phyloP scores from a whole-genome alignment of 2,797 vertebrate genomes.

The Fringilla coelebs region DNA sequence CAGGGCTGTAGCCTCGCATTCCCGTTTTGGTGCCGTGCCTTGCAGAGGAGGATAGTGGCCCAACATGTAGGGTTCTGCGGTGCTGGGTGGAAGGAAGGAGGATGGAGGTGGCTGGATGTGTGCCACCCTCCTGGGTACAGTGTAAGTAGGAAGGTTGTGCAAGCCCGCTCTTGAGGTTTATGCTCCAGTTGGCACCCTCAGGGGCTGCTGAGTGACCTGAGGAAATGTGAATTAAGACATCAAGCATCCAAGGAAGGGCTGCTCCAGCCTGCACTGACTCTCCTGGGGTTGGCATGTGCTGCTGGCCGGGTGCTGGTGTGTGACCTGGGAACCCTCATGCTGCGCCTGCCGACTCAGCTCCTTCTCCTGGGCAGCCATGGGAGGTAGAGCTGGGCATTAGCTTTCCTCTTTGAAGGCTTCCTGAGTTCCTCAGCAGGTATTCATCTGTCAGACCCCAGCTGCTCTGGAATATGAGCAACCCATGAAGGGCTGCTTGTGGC shows the following conservation, averaged over 20 bases:
- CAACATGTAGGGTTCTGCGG: fast-evolving
- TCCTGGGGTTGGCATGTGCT: fast-evolving
- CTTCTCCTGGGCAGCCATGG: not conserved
- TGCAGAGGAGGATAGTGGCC: not conserved
- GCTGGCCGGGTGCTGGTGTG: not conserved
- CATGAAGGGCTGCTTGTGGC: not conserved
- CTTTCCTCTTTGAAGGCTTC: not conserved
- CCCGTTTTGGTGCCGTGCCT: not conserved
- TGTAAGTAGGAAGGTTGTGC: not conserved
- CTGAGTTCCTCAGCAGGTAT: not conserved
- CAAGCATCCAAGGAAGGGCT: fast-evolving
- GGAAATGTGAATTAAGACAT: not conserved
- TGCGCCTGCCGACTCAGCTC: not conserved
- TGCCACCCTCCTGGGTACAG: fast-evolving
- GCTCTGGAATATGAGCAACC: not conserved
- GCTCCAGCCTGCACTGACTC: fast-evolving
- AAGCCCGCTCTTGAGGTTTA: not conserved
- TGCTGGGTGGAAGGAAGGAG: not conserved
- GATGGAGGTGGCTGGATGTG: not conserved
- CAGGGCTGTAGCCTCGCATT: fast-evolving
- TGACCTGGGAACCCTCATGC: fast-evolving
- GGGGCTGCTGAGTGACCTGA: not conserved
- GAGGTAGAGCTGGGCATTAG: not conserved
- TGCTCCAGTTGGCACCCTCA: not conserved
- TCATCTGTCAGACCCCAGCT: not conserved